Evolutionary conservation across 2,888 invertebrate genomes (phyloP), one percentile per base, ranked within the genome.

Genomic region (Acronicta psi): DNA sequence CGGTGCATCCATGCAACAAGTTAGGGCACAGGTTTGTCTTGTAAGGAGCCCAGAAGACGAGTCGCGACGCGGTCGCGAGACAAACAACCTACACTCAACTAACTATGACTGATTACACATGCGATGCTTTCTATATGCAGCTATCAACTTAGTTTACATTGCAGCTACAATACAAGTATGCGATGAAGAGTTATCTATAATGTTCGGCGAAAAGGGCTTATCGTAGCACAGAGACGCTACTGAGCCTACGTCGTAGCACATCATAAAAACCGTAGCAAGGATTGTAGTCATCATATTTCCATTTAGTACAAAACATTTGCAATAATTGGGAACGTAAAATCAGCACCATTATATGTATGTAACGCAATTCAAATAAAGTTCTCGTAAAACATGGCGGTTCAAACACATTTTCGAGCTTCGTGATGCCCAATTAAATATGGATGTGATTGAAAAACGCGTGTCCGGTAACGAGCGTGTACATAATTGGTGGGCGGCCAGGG

Each of bases 381-480:
- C 83, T 80, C 82, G 84, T 90, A 87, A 90, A 92, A 90, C 88
- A 89, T 87, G 87, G 87, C 84, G 86, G 87, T 88, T 86, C 87
- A 88, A 90, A 93, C 86, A 92, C 86, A 92, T 92, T 93, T 93
- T 88, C 86, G 90, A 90, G 92, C 88, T 87, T 89, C 87, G 89
- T 89, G 92, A 92, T 91, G 92, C 92, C 93, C 94, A 94, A 94
- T 94, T 94, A 94, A 94, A 93, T 94, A 94, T 93, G 94, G 92
- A 94, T 94, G 93, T 93, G 94, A 94, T 94, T 93, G 94, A 94
- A 94, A 94, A 94, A 94, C 94, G 94, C 93, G 93, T 93, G 94
- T 93, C 94, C 93, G 91, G 93, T 93, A 94, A 93, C 94, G 93
- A 93, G 93, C 93, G 92, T 92, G 94, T 95, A 92, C 89, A 90